Percentiles rank a stretch among this genome's conserved stretches.
Evolutionary conservation across 2,888 invertebrate species (phyloP).

Genomic region (Nebria salina): DNA sequence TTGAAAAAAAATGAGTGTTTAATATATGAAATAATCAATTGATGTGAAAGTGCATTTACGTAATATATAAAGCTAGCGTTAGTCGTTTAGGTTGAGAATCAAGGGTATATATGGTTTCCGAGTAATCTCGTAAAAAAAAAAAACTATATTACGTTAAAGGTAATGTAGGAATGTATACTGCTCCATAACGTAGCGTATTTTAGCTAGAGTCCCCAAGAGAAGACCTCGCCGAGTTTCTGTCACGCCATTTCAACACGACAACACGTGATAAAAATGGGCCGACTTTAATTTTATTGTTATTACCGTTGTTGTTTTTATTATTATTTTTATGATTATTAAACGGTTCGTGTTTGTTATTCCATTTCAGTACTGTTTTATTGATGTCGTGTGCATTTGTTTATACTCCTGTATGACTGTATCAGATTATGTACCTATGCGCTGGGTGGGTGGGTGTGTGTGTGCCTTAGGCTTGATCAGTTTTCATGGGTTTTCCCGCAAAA

Average conservation of each 20-base stretch:
- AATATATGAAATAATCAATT: not conserved
- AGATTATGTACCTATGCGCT: not conserved
- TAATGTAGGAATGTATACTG: constrained; percentile 26
- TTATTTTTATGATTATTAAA: constrained; percentile 31
- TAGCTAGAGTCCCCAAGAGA: constrained; percentile 1
- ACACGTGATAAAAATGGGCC: constrained; percentile 34
- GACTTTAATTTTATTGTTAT: constrained; percentile 44
- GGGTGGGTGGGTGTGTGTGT: not conserved
- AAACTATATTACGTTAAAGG: constrained; percentile 21
- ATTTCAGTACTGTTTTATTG: not conserved
- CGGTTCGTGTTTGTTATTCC: constrained; percentile 5
- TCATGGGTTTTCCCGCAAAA: constrained; percentile 31
- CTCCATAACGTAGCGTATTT: not conserved
- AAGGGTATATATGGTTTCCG: constrained; percentile 37
- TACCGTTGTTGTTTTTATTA: constrained; percentile 35
- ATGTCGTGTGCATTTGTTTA: not conserved
- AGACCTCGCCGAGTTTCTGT: not conserved
- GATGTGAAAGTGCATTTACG: not conserved
- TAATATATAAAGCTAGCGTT: not conserved
- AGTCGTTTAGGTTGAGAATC: not conserved
- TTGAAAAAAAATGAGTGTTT: not conserved
- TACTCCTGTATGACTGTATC: not conserved
- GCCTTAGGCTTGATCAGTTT: constrained; percentile 21
- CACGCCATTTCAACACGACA: constrained; percentile 35
- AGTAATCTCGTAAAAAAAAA: constrained; percentile 35